Conservation (phyloP, 2,113 vertebrate genomes). For the Hemiprocne comata region DNA sequence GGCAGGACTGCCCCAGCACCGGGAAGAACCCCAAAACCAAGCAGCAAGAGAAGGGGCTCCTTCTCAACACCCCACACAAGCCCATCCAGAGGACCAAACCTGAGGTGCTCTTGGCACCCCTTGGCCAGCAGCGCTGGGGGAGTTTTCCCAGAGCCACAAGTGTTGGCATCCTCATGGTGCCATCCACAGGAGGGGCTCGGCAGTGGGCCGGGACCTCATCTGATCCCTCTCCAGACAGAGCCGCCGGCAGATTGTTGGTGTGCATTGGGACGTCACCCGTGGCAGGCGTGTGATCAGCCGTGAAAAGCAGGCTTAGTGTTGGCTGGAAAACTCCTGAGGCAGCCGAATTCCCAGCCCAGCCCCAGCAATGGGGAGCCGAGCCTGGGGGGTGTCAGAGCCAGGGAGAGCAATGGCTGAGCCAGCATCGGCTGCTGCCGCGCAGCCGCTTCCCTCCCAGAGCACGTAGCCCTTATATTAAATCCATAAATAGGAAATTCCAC, state of each 20-base stretch:
- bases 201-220: neutral
- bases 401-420: neutral
- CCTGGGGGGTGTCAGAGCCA: neutral
- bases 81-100: neutral
- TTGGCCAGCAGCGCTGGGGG: accelerated
- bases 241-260: neutral
- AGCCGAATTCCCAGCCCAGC: constrained; percentile 53
- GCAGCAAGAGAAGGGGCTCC: accelerated
- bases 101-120: accelerated
- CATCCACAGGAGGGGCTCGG: constrained; percentile 20
- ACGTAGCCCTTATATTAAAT: constrained; percentile 40
- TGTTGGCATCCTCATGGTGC: neutral
- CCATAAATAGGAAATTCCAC: constrained; percentile 70
- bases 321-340: constrained; percentile 65
- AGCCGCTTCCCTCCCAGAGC: neutral
- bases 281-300: constrained; percentile 42
- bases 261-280: neutral
- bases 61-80: neutral
- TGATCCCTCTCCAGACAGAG: constrained; percentile 35
- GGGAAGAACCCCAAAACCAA: accelerated
- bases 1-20: neutral
- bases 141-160: no score
- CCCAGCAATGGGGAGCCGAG: accelerated
- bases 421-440: neutral
- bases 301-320: constrained; percentile 70